phyloP scores from a whole-genome alignment of 2,113 vertebrate species.

The Trematomus loennbergii region DNA sequence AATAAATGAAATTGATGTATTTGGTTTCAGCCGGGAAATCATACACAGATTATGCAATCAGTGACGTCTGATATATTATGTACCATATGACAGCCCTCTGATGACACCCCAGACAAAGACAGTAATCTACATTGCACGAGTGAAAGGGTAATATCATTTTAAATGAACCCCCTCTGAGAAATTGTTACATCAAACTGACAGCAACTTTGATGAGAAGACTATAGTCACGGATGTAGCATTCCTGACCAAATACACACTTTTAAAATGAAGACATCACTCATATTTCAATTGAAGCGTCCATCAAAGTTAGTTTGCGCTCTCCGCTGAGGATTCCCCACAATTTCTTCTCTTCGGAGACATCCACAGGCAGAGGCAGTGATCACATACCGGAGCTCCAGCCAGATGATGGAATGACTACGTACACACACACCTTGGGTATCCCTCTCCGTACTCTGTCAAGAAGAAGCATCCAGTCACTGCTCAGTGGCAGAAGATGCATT shows the following conservation, averaged over 20 bases:
- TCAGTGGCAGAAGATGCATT: conserved; percentile 83
- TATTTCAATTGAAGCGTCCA: conserved; percentile 74
- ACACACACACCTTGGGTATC: conserved; percentile 70
- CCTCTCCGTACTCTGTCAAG: conserved; percentile 75
- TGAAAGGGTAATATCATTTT: conserved; percentile 13
- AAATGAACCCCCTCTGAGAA: conserved; percentile 34
- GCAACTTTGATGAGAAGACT: conserved; percentile 49
- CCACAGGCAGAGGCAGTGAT: conserved; percentile 71
- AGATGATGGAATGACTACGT: conserved; percentile 77
- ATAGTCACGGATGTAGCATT: conserved; percentile 39
- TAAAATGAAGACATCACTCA: conserved; percentile 65
- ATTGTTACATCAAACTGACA: conserved; percentile 53
- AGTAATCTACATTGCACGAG: conserved; percentile 44
- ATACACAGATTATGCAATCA: conserved; percentile 4
- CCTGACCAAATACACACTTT: conserved; percentile 42
- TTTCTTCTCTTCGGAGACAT: conserved; percentile 71
- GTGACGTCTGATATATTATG: conserved; percentile 38
- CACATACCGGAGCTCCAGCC: conserved; percentile 57
- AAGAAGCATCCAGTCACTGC: conserved; percentile 77
- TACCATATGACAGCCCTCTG: conserved; percentile 28
- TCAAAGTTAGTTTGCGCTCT: conserved; percentile 69
- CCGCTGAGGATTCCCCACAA: conserved; percentile 68
- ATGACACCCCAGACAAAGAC: conserved; percentile 40
- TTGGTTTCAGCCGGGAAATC: conserved; percentile 14
- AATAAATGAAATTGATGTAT: background rate